Conservation (phyloP, 2,797 vertebrate species). For the Sebastes iracundus region DNA sequence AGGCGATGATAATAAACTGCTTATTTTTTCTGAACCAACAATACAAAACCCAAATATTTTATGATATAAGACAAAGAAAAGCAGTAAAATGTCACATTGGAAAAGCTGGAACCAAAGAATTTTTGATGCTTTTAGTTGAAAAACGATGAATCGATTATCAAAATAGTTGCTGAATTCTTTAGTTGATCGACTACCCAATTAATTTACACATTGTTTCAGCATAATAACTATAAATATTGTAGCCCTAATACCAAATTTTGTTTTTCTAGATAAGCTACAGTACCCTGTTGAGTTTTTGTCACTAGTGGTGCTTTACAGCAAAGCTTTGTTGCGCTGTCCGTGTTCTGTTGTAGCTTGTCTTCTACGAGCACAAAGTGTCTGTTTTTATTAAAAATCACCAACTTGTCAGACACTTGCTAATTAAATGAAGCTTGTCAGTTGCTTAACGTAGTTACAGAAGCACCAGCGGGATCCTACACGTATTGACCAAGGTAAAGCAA, state of each 20-base stretch:
- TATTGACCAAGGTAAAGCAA: constrained; percentile 68
- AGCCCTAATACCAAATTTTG: background rate
- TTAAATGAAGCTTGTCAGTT: constrained; percentile 28
- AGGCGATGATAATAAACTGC: background rate
- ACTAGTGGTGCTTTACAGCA: background rate
- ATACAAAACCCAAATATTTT: too few species aligned
- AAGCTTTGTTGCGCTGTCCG: background rate
- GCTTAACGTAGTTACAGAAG: background rate
- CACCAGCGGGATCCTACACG: background rate
- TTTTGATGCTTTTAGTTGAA: background rate
- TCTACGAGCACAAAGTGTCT: background rate
- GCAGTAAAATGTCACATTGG: background rate
- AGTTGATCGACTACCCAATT: background rate
- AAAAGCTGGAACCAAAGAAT: background rate
- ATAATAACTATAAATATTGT: background rate
- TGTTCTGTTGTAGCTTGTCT: background rate
- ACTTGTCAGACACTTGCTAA: constrained; percentile 18
- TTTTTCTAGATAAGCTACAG: background rate
- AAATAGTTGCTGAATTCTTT: background rate
- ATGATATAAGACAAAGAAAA: too few species aligned
- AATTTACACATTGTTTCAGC: background rate
- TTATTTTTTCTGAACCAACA: background rate
- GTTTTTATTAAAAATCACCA: background rate
- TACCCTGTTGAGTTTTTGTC: background rate
- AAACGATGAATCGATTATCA: background rate